Conservation (phyloP, 2,113 vertebrate genomes). For the Cavia porcellus region DNA sequence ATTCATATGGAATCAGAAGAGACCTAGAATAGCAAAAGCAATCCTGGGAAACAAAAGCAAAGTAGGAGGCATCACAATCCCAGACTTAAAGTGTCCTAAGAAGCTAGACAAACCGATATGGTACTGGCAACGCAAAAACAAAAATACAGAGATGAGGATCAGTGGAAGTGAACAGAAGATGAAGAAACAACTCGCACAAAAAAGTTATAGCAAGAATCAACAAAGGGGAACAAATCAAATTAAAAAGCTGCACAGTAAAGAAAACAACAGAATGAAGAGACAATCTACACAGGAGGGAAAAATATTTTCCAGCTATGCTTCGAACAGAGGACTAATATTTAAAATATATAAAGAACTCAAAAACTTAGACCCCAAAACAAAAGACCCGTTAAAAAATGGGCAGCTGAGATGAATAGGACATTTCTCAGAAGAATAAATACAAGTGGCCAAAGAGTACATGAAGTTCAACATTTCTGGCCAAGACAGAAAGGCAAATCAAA, state of each 20-base stretch:
- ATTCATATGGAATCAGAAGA: neutral
- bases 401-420: neutral
- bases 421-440: neutral
- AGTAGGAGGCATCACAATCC: neutral
- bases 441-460: neutral
- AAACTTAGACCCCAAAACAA: neutral
- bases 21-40: neutral
- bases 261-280: too few relatives aligned
- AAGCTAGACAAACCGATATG: neutral
- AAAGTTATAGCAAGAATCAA: too few relatives aligned
- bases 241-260: too few relatives aligned
- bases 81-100: neutral
- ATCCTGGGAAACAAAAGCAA: neutral
- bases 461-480: neutral
- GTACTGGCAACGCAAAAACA: neutral
- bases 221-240: too few relatives aligned
- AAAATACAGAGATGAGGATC: neutral
- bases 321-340: neutral
- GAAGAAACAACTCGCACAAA: neutral
- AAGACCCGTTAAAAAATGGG: neutral
- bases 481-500: neutral
- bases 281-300: neutral
- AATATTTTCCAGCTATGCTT: neutral
- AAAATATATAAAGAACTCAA: neutral
- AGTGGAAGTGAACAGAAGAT: neutral